These are phyloP conservation scores for Tribolium castaneum DNA, from an alignment of 1,140 invertebrate genomes.

Conservation along the genomic window DNA sequence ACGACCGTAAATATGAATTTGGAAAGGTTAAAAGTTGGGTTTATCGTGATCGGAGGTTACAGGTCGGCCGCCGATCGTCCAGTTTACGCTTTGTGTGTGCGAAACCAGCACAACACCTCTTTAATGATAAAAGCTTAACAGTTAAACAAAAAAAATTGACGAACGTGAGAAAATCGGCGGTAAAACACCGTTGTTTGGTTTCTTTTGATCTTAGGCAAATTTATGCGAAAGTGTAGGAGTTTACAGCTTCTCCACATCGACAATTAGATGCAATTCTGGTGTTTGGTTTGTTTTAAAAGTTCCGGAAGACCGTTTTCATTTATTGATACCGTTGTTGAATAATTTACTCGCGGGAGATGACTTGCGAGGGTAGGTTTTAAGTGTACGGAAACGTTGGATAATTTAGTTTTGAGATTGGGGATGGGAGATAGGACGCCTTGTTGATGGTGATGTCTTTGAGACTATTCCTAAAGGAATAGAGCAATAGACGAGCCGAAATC, in stretches of 20 bases:
- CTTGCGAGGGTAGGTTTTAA: slow-evolving; percentile 10
- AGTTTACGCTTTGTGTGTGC: slow-evolving; percentile 10
- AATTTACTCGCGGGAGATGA: slow-evolving; percentile 4
- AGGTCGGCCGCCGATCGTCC: slow-evolving; percentile 18
- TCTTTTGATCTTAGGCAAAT: slow-evolving; percentile 5
- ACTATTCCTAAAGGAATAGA: neutral
- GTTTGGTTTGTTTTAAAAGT: neutral
- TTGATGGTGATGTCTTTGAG: neutral
- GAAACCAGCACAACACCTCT: neutral
- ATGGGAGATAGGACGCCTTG: neutral
- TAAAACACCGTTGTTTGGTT: neutral
- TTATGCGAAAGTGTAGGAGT: neutral
- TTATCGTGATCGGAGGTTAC: slow-evolving; percentile 29
- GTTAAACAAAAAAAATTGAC: slow-evolving; percentile 6
- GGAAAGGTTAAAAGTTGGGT: slow-evolving; percentile 31
- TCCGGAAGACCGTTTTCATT: neutral
- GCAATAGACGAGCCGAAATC: neutral
- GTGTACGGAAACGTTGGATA: neutral
- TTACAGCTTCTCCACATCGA: neutral
- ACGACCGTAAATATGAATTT: slow-evolving; percentile 28
- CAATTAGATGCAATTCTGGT: neutral
- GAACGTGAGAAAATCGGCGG: slow-evolving; percentile 17
- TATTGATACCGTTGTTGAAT: slow-evolving; percentile 4
- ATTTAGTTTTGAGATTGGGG: neutral
- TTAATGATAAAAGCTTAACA: slow-evolving; percentile 16